Evolutionary conservation across 2,797 vertebrate genomes (phyloP).

Genomic region (Tiaroga cobitis): DNA sequence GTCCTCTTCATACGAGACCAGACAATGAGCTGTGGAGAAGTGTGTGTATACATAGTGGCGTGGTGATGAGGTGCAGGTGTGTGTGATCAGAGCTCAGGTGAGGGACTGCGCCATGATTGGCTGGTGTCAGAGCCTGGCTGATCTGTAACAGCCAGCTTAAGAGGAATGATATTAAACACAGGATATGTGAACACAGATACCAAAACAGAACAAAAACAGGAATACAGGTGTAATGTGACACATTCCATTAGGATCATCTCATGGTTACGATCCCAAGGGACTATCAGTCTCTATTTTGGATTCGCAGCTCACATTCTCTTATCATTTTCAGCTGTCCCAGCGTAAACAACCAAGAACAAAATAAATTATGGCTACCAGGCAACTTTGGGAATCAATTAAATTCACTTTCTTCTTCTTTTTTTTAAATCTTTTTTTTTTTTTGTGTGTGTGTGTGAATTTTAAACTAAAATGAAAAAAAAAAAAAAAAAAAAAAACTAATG

Average conservation of each 20-base stretch:
- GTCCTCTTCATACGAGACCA: no score
- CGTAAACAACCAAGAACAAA: conserved; percentile 81
- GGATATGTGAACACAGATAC: background rate
- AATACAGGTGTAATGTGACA: background rate
- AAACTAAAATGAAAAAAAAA: background rate
- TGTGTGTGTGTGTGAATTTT: background rate
- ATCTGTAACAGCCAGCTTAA: background rate
- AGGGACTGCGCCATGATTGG: no score
- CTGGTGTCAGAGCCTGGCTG: no score
- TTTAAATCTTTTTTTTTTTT: no score
- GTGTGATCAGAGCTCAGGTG: no score
- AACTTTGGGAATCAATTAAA: background rate
- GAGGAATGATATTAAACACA: background rate
- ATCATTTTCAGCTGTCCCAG: conserved; percentile 83
- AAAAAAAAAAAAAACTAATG: background rate
- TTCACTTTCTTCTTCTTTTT: background rate
- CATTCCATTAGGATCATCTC: conserved; percentile 63
- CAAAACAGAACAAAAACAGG: background rate
- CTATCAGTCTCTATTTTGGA: conserved; percentile 85
- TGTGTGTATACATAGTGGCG: no score
- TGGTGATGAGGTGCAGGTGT: no score
- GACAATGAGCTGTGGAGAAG: no score
- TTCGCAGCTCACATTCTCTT: conserved; percentile 78
- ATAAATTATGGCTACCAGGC: conserved; percentile 5
- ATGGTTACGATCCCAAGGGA: conserved; percentile 77